phyloP scores from a whole-genome alignment of 2,888 invertebrate genomes.

The Erpobdella octoculata region DNA sequence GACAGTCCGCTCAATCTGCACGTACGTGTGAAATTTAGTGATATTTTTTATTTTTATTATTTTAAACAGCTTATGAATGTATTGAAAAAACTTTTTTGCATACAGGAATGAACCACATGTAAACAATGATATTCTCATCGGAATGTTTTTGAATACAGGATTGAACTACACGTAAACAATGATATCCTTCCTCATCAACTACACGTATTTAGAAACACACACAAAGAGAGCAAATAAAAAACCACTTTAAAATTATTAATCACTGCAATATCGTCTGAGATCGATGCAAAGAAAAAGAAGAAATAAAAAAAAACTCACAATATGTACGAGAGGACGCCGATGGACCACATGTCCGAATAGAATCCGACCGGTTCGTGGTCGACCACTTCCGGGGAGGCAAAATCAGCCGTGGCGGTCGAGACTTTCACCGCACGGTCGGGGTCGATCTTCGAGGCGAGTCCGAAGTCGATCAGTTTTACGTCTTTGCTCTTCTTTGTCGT shows the following conservation, averaged over 20 bases:
- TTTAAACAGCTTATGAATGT: too few species aligned
- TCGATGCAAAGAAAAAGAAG: background rate
- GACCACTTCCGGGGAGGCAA: conserved; percentile 97
- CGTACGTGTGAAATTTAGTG: background rate
- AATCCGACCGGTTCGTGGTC: conserved; percentile 97
- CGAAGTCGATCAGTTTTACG: conserved; percentile 97
- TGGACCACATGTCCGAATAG: conserved; percentile 99
- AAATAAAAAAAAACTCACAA: conserved; percentile 64
- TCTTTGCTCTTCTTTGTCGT: conserved; percentile 88
- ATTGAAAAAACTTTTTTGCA: too few species aligned
- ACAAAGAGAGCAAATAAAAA: background rate
- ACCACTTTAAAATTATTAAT: background rate
- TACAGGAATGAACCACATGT: too few species aligned
- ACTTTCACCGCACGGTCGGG: conserved; percentile 98
- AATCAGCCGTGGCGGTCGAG: conserved; percentile 96
- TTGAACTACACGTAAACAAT: background rate
- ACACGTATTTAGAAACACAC: too few species aligned
- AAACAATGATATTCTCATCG: background rate
- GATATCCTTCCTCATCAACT: too few species aligned
- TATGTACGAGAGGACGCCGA: conserved; percentile 95
- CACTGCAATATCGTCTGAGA: background rate
- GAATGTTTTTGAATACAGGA: background rate
- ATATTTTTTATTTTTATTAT: too few species aligned
- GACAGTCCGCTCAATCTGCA: conserved; percentile 84
- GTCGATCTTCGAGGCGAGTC: conserved; percentile 92